These are phyloP conservation scores for Girardinus metallicus DNA, from an alignment of 2,797 vertebrate species.

Conservation along the genomic window DNA sequence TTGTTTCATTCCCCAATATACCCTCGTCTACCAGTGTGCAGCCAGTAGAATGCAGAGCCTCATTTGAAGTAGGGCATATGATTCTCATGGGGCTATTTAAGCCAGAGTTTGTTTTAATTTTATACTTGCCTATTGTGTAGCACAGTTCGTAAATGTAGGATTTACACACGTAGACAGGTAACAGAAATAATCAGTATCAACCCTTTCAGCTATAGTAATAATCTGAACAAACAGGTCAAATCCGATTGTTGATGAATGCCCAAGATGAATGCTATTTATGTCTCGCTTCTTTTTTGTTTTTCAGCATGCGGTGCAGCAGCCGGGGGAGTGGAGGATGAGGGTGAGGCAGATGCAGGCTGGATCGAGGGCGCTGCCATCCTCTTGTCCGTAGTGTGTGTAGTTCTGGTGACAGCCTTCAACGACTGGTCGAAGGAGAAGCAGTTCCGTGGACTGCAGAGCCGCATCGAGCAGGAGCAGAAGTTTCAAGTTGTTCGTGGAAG, in stretches of 20 bases:
- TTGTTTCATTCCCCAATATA: conserved; percentile 54
- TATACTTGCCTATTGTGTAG: conserved; percentile 21
- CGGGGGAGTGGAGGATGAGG: conserved; percentile 79
- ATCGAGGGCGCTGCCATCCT: conserved; percentile 97
- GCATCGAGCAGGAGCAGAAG: conserved; percentile 98
- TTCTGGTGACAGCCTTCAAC: conserved; percentile 97
- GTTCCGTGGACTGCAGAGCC: conserved; percentile 95
- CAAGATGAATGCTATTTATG: neutral
- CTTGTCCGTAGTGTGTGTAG: conserved; percentile 95
- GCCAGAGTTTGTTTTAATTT: conserved; percentile 26
- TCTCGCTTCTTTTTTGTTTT: neutral
- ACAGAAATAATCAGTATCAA: neutral
- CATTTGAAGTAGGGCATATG: conserved; percentile 40
- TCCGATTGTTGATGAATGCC: neutral
- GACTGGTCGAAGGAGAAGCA: conserved; percentile 99
- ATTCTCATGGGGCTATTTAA: conserved; percentile 27
- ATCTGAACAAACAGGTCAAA: neutral
- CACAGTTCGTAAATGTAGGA: neutral
- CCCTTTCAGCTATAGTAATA: neutral
- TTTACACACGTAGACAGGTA: neutral
- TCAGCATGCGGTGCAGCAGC: conserved; percentile 84
- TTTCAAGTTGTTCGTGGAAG: conserved; percentile 92
- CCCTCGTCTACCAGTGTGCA: conserved; percentile 29
- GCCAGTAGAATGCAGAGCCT: conserved; percentile 25
- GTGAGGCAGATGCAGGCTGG: conserved; percentile 95